phyloP scores from a whole-genome alignment of 2,888 invertebrate genomes.

The Lymantria dispar region DNA sequence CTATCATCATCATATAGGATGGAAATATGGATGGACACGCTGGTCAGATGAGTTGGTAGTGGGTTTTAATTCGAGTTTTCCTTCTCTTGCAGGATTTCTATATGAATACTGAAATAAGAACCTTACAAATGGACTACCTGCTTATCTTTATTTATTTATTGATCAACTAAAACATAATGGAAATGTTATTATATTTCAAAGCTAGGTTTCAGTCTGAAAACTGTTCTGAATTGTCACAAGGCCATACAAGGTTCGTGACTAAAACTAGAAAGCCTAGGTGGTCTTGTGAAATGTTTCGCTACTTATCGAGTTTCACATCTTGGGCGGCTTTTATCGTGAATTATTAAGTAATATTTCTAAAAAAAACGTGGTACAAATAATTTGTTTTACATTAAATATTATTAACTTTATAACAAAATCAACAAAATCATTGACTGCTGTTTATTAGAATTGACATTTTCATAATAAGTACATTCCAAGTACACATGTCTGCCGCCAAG shows the following conservation, averaged over 20 bases:
- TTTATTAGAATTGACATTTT: too few relatives aligned
- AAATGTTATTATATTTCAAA: background rate
- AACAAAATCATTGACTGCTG: too few relatives aligned
- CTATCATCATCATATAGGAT: too few relatives aligned
- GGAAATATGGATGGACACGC: too few relatives aligned
- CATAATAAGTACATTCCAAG: too few relatives aligned
- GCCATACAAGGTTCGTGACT: conserved; percentile 50
- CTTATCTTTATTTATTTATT: background rate
- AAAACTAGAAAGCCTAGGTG: conserved; percentile 48
- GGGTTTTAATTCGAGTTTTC: too few relatives aligned
- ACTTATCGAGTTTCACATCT: conserved; percentile 43
- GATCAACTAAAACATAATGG: conserved; percentile 8
- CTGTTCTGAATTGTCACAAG: conserved; percentile 33
- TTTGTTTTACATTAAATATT: background rate
- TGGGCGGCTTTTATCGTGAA: conserved; percentile 34
- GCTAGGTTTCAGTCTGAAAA: background rate
- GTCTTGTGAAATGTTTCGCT: conserved; percentile 47
- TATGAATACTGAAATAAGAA: too few relatives aligned
- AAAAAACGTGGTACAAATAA: conserved; percentile 13
- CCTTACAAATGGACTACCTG: too few relatives aligned
- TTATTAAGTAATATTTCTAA: conserved; percentile 29
- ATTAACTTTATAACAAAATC: too few relatives aligned
- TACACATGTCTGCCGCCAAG: too few relatives aligned
- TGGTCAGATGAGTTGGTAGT: too few relatives aligned
- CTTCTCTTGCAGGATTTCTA: too few relatives aligned